Conservation (phyloP, 2,113 vertebrate genomes). For the Cyrtonyx montezumae region DNA sequence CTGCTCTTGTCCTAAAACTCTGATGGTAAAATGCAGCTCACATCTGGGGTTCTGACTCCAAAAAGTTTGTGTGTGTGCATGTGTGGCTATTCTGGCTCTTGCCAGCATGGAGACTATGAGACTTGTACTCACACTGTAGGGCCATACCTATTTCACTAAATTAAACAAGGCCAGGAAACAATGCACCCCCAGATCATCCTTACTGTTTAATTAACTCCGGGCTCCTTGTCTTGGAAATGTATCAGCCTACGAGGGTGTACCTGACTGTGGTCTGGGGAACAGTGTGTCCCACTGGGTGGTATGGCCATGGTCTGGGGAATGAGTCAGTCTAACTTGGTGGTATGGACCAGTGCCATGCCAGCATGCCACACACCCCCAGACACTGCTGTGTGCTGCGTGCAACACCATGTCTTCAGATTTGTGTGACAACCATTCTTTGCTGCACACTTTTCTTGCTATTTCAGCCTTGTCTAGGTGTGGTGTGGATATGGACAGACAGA, state of each 20-base stretch:
- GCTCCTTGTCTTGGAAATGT: not conserved
- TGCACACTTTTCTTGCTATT: not conserved
- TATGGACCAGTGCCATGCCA: not conserved
- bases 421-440: not conserved
- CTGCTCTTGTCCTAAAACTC: not conserved
- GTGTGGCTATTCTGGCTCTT: accelerated
- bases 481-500: not conserved
- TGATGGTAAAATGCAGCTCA: not conserved
- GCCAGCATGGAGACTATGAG: not conserved
- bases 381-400: accelerated
- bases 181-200: not conserved
- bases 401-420: not conserved
- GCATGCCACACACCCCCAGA: not conserved
- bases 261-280: not conserved
- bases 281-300: not conserved
- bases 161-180: not conserved
- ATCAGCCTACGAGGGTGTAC: not conserved
- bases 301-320: no score
- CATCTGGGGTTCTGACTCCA: not conserved
- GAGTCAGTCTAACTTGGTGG: no score
- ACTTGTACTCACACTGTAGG: not conserved
- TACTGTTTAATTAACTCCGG: not conserved
- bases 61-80: not conserved
- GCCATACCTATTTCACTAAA: not conserved
- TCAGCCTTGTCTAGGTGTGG: not conserved